These are phyloP conservation scores for Eilema caniola DNA, from an alignment of 2,888 invertebrate species.

Conservation along the genomic window DNA sequence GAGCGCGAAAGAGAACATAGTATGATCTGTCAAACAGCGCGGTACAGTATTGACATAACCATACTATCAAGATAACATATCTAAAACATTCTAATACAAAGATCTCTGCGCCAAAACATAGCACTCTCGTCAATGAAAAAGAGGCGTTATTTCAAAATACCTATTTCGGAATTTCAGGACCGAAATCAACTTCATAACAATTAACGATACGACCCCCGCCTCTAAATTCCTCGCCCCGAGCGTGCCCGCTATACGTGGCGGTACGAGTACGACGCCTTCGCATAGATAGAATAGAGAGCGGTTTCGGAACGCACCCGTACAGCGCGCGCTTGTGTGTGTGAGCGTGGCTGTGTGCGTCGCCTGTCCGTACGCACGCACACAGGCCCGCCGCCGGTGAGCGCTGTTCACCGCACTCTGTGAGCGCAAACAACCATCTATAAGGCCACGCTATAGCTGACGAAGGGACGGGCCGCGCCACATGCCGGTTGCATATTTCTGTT, in stretches of 20 bases:
- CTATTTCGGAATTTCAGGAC: slow-evolving; percentile 87
- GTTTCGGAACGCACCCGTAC: slow-evolving; percentile 86
- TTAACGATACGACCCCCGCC: slow-evolving; percentile 87
- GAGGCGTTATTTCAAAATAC: slow-evolving; percentile 85
- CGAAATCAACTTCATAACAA: slow-evolving; percentile 87
- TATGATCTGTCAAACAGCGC: background rate
- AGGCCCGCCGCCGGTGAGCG: slow-evolving; percentile 81
- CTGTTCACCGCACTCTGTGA: slow-evolving; percentile 88
- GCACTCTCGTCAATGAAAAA: slow-evolving; percentile 67
- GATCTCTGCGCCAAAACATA: background rate
- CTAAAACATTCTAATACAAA: slow-evolving; percentile 1
- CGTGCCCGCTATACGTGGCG: slow-evolving; percentile 86
- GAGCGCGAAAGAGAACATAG: background rate
- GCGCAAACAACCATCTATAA: slow-evolving; percentile 88
- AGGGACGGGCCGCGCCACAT: slow-evolving; percentile 78
- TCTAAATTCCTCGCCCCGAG: slow-evolving; percentile 87
- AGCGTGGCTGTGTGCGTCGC: slow-evolving; percentile 60
- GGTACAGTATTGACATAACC: background rate
- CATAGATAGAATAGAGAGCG: slow-evolving; percentile 88
- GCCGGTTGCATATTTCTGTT: slow-evolving; percentile 65
- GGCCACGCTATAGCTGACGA: slow-evolving; percentile 87
- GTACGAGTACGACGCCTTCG: slow-evolving; percentile 87
- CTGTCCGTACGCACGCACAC: slow-evolving; percentile 76
- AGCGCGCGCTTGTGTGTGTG: slow-evolving; percentile 65
- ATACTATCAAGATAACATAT: background rate